phyloP scores from a whole-genome alignment of 2,113 vertebrate species.

The Prinia subflava region DNA sequence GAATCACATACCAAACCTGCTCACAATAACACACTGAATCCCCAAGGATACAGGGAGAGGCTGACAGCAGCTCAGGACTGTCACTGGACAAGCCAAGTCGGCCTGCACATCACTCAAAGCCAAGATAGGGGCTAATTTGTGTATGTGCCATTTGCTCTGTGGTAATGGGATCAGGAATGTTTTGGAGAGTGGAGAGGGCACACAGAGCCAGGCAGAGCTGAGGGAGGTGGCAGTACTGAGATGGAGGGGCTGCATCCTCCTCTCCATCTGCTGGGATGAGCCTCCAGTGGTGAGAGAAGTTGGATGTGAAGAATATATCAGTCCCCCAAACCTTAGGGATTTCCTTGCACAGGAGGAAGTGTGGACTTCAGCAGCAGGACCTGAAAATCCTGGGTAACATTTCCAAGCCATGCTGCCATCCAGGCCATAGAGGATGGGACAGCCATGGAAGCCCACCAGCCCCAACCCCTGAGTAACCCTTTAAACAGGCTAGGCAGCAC shows the following conservation, averaged over 20 bases:
- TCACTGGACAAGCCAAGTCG: background rate
- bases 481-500: background rate
- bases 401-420: fast-evolving
- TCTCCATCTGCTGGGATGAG: background rate
- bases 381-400: background rate
- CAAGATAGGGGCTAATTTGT: background rate
- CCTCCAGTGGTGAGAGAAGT: fast-evolving
- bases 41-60: fast-evolving
- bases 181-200: background rate
- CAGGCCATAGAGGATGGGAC: fast-evolving
- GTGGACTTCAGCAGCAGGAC: background rate
- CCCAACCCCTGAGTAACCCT: background rate
- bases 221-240: background rate
- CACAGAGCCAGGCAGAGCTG: background rate
- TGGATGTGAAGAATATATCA: background rate
- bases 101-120: background rate
- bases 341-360: background rate
- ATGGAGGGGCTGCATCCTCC: background rate
- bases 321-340: background rate
- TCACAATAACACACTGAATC: background rate
- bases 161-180: background rate
- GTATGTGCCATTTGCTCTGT: background rate
- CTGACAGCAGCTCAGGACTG: background rate
- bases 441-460: background rate
- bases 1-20: background rate